Evolutionary conservation across 2,113 vertebrate genomes (phyloP), one percentile per base, ranked within the genome.

Genomic region (Tragelaphus imberbis): DNA sequence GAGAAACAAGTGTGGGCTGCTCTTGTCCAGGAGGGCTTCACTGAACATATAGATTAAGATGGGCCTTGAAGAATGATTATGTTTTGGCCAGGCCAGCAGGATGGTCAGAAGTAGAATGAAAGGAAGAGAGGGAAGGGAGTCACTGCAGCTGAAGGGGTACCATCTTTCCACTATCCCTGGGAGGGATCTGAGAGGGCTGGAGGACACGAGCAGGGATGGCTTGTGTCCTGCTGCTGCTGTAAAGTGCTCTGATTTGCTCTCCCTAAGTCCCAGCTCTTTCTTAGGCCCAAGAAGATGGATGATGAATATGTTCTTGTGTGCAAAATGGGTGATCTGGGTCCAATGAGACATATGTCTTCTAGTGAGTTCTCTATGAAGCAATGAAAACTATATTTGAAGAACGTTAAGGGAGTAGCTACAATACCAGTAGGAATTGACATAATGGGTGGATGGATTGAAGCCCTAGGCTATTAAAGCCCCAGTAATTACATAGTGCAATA

Each of bases 311-410:
- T 30, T 88, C 55, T 33, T 87, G 28, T 58, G 49, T n/a, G 49
- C 19, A 61, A 93, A 96, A 92, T 92, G 90, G 91, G 6, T 1
- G 6, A 81, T 63, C 56, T 93, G 81, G n/a, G 86, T 63, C 79
- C 58, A 28, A 14, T 49, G 79, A 89, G 53, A 56, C 58, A 77
- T 65, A 87, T 30, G n/a, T 97, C 92, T 96, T 89, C 79, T 59
- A 36, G n/a, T 58, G 40, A 65, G 9, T 90, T 96, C 91, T 95
- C 47, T 65, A 17, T 77, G 84, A 97, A 85, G 58, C 93, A 93
- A 92, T 80, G 68, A 90, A 95, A 95, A 94, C 40, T 75, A 6
- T 65, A 85, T 97, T 95, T 97, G 68, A 96, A 93, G 75, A 91
- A 94, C 63, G 56, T 56, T 82, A 75, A 84, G 28, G 55, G 63